phyloP scores from a whole-genome alignment of 2,113 vertebrate genomes.

The Syngnathoides biaculeatus region DNA sequence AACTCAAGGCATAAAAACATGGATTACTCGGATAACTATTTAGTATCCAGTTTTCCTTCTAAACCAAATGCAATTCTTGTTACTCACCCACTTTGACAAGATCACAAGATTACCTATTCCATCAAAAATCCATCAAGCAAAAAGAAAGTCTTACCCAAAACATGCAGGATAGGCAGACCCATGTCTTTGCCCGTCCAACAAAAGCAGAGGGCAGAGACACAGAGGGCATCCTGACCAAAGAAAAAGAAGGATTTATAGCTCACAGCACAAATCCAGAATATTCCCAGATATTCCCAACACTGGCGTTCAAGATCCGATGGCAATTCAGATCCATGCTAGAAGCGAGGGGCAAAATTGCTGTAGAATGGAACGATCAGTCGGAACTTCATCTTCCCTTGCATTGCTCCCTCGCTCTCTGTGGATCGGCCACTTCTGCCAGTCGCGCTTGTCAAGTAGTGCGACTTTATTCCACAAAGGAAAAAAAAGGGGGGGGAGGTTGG shows the following conservation, averaged over 20 bases:
- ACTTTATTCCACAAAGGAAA: conserved; percentile 52
- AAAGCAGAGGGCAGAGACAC: conserved; percentile 62
- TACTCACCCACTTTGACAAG: neutral
- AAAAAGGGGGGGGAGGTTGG: conserved; percentile 19
- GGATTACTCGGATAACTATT: neutral
- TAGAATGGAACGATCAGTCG: conserved; percentile 30
- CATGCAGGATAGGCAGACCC: conserved; percentile 87
- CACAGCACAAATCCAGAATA: conserved; percentile 40
- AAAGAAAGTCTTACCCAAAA: conserved; percentile 77
- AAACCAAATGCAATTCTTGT: neutral
- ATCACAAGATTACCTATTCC: neutral
- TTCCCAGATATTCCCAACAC: conserved; percentile 37
- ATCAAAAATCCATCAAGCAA: neutral
- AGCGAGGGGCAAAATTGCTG: conserved; percentile 30
- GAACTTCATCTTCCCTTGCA: conserved; percentile 36
- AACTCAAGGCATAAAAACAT: neutral
- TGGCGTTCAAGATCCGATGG: conserved; percentile 24
- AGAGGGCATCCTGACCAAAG: conserved; percentile 63
- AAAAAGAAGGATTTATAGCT: conserved; percentile 6
- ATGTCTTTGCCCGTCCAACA: conserved; percentile 73
- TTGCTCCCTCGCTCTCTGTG: conserved; percentile 24
- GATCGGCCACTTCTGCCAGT: conserved; percentile 35
- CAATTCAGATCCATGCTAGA: conserved; percentile 56
- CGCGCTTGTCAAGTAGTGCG: conserved; percentile 41
- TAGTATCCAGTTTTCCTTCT: neutral